Base-by-base conservation (phyloP, 2,797 vertebrate species). In the Synaphobranchus kaupii region DNA sequence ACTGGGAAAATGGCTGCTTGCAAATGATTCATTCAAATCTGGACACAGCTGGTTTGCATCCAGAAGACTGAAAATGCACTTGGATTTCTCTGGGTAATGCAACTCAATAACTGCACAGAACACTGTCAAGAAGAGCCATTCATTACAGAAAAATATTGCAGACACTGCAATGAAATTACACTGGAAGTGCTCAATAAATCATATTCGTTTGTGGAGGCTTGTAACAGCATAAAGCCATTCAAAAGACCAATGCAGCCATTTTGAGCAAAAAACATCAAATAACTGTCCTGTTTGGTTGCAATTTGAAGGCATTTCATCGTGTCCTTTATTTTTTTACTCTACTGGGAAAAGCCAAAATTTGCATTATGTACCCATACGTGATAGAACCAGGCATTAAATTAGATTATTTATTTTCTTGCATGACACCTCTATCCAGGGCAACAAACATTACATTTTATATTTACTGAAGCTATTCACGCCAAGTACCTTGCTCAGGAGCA, bases 131-230 rank as follows among this genome's bases (percentile, higher is more conserved):
- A 25, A 48, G 44, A 48, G 76, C 44, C 76, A 80, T 80, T 44
- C 44, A 48, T 80, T 80, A 80, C 44, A 48, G 44, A 48, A 48
- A 47, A 80, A 80, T 15, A 80, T 48, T 80, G 44, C 76, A 78
- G 73, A 78, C 17, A 8, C 73, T 22, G 73, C 73, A 80, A 48
- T 20, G 20, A 13, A 80, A n/a, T 48, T 20, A 44, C 76, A 48
- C 20, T 80, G 76, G 76, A 80, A 80, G 76, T 10, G 76, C 76
- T 80, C 39, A 47, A 48, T 80, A 80, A 80, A 80, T 80, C 44
- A 80, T 47, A 80, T 25, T 47, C 39, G 48, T 47, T 80, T 80
- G 76, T 48, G 76, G 76, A n/a, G 76, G 17, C 76, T 80, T 80
- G 39, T 25, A 80, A 80, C 44, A 80, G 76, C 76, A 47, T 48